phyloP scores from a whole-genome alignment of 2,888 invertebrate genomes.

The Bursaphelenchus okinawaensis region DNA sequence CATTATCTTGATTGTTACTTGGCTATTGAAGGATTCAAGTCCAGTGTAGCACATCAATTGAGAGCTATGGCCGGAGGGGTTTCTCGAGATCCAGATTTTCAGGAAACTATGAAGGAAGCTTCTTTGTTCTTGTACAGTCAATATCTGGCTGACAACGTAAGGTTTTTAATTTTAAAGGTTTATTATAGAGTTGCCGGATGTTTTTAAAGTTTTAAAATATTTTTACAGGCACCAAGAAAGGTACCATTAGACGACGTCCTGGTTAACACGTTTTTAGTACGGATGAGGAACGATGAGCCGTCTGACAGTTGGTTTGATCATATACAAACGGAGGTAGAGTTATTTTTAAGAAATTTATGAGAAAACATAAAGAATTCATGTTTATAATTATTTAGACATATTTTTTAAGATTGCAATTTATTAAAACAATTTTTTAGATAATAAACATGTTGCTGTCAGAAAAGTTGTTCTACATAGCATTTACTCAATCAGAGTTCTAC shows the following conservation, averaged over 20 bases:
- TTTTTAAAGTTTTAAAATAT: slow-evolving; percentile 16
- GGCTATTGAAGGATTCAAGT: slow-evolving; percentile 67
- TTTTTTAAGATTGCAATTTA: not conserved
- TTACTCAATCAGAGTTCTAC: not conserved
- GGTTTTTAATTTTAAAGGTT: not conserved
- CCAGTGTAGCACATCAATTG: slow-evolving; percentile 70
- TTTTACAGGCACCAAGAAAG: slow-evolving; percentile 64
- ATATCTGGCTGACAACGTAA: slow-evolving; percentile 70
- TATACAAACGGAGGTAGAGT: slow-evolving; percentile 64
- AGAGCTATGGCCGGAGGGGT: slow-evolving; percentile 49
- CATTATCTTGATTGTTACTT: slow-evolving; percentile 73
- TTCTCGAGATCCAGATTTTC: slow-evolving; percentile 49
- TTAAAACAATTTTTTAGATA: not conserved
- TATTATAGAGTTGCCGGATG: slow-evolving; percentile 8
- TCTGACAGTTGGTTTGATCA: slow-evolving; percentile 78
- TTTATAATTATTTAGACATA: not conserved
- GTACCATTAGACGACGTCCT: slow-evolving; percentile 67
- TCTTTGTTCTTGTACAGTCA: slow-evolving; percentile 73
- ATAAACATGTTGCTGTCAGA: not conserved
- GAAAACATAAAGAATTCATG: no score
- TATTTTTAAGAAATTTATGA: no score
- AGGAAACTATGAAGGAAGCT: slow-evolving; percentile 65
- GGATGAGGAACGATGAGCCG: slow-evolving; percentile 67
- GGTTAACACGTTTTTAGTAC: slow-evolving; percentile 65
- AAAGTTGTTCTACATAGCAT: not conserved